Evolutionary conservation across 2,797 vertebrate genomes (phyloP).

Genomic region (Brachyrhaphis roseni): DNA sequence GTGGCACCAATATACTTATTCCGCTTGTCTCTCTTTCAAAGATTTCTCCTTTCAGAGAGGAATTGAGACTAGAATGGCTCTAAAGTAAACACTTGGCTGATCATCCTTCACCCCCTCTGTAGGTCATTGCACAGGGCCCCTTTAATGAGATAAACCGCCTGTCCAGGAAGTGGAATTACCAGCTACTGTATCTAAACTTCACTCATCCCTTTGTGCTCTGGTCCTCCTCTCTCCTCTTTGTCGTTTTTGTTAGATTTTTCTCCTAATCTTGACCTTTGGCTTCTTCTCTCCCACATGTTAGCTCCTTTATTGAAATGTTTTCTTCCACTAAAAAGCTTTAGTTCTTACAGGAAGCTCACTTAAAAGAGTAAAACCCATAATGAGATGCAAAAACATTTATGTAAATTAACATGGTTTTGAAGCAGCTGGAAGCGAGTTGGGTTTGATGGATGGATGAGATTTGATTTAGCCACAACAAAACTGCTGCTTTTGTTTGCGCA

Average conservation of each 20-base stretch:
- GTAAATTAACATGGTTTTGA: neutral
- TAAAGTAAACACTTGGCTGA: constrained; percentile 43
- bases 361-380: neutral
- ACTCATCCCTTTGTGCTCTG: constrained; percentile 12
- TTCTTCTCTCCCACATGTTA: constrained; percentile 6
- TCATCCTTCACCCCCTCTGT: constrained; percentile 47
- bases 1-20: constrained; percentile 4
- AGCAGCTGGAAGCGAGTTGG: neutral
- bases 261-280: neutral
- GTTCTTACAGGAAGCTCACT: neutral
- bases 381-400: neutral
- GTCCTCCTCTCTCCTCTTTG: neutral
- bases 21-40: constrained; percentile 4
- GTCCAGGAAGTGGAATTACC: constrained; percentile 43
- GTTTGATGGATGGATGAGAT: neutral
- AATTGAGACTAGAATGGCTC: constrained; percentile 34
- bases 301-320: constrained; percentile 10
- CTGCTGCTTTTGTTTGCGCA: neutral
- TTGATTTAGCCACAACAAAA: neutral
- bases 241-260: constrained; percentile 20
- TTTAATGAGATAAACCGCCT: constrained; percentile 55
- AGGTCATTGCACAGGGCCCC: constrained; percentile 17
- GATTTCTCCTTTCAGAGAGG: constrained; percentile 37
- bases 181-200: constrained; percentile 44
- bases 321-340: neutral